A percentile compares a stretch with the other conserved stretches of the same genome.
These are phyloP conservation scores for Nothocercus julius DNA, from an alignment of 2,113 vertebrate species.

Conservation along the genomic window DNA sequence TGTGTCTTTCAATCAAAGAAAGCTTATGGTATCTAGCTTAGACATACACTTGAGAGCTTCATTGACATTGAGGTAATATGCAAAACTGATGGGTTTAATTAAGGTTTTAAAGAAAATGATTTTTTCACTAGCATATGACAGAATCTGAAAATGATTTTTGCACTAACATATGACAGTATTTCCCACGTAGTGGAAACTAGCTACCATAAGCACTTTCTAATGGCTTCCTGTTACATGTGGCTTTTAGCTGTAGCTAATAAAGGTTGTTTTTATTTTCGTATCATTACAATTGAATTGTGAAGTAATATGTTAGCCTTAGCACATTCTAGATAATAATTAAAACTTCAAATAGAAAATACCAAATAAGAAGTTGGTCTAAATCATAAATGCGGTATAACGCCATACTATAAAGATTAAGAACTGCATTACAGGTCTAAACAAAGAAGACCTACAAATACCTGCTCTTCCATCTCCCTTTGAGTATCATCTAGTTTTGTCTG, in stretches of 20 bases:
- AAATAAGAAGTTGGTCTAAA: background rate
- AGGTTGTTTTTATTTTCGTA: background rate
- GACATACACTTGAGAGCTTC: background rate
- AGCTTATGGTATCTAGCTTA: background rate
- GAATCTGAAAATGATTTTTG: background rate
- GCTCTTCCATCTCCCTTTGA: background rate
- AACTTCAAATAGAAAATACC: background rate
- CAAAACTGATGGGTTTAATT: background rate
- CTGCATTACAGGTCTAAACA: background rate
- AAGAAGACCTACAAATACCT: background rate
- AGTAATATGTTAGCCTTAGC: background rate
- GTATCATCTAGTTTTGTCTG: background rate
- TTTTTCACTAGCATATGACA: background rate
- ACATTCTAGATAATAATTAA: background rate
- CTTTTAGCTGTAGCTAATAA: background rate
- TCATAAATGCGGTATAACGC: background rate
- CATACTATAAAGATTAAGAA: background rate
- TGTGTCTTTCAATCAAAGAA: background rate
- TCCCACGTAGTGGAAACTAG: no score
- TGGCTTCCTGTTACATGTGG: background rate
- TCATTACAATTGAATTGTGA: background rate
- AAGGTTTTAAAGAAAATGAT: background rate
- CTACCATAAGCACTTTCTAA: background rate
- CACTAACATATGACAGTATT: background rate
- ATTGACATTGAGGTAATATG: background rate